Evolutionary conservation across 92 coral and sea anemone genomes (phyloP), one percentile per base, ranked within the genome.

Genomic region (Zoanthus solanderi): DNA sequence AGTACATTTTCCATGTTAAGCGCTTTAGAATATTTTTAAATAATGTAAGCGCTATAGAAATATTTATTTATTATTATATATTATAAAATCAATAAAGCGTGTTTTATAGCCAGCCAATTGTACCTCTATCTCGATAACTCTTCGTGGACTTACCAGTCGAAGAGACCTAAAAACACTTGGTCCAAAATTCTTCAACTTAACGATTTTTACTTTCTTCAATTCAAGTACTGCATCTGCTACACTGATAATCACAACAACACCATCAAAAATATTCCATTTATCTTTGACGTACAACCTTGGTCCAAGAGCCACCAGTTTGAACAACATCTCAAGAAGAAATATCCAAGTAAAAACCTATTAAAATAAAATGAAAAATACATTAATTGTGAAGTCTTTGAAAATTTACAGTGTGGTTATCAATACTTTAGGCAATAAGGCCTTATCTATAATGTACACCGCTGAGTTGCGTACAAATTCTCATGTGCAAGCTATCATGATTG

Each of bases 281-380:
- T 78, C 79, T 76, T 72, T 87, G 12, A 89, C 48, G 71, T 83
- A 89, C 34, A 52, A 56, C 54, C 28, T 53, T 0, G 89, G 88
- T 53, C 92, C 92, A 84, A 89, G 79, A 8, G 92, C 92, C 15
- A 75, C 50, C 57, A 89, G 71, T 78, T 89, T 89, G 61, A 73
- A 45, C 4, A 89, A 5, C 84, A 89, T 84, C 44, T 89, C 92
- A 57, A 76, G 31, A 44, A 89, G 82, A 67, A 89, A 89, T 14
- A 89, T 75, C 46, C 92, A 74, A 29, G 88, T 89, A 13, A 78
- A 69, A 45, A 84, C 83, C 89, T 85, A 34, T 7, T 45, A 44
- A 54, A 74, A 69, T 37, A 69, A 71, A 52, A 58, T 84, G 1
- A 17, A 63, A 63, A 63, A 17, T 37, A 37, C 42, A 37, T 63